Percentiles rank a stretch among this genome's conserved stretches.
These are phyloP conservation scores for Tenthredo distinguenda DNA, from an alignment of 2,888 invertebrate species.

Conservation along the genomic window DNA sequence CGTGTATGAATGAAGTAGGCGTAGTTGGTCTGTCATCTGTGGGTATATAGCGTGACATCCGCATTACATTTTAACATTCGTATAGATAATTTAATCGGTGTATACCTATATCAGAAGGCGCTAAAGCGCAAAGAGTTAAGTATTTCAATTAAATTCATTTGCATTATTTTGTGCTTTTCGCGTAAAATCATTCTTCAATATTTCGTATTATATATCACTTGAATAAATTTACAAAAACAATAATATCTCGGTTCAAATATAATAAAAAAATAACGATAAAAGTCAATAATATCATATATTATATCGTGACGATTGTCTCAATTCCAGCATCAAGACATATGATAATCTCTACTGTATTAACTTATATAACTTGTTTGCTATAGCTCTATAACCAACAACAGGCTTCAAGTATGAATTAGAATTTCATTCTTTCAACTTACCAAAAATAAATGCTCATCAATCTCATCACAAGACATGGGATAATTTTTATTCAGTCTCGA, in stretches of 20 bases:
- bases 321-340: background rate
- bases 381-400: background rate
- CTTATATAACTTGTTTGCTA: background rate
- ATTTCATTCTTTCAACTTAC: background rate
- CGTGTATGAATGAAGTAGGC: background rate
- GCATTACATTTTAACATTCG: background rate
- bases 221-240: background rate
- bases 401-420: background rate
- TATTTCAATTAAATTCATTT: background rate
- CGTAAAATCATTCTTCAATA: background rate
- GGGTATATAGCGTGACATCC: background rate
- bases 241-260: background rate
- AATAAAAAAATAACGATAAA: background rate
- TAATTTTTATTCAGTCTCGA: background rate
- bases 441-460: background rate
- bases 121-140: conserved; percentile 13
- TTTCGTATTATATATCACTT: background rate
- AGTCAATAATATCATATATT: background rate
- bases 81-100: background rate
- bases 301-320: background rate
- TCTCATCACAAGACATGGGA: background rate
- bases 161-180: background rate
- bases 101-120: background rate
- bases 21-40: background rate
- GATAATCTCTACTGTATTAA: background rate